These are phyloP conservation scores for Gambusia yucatana DNA, from an alignment of 2,797 vertebrate genomes.

Conservation along the genomic window DNA sequence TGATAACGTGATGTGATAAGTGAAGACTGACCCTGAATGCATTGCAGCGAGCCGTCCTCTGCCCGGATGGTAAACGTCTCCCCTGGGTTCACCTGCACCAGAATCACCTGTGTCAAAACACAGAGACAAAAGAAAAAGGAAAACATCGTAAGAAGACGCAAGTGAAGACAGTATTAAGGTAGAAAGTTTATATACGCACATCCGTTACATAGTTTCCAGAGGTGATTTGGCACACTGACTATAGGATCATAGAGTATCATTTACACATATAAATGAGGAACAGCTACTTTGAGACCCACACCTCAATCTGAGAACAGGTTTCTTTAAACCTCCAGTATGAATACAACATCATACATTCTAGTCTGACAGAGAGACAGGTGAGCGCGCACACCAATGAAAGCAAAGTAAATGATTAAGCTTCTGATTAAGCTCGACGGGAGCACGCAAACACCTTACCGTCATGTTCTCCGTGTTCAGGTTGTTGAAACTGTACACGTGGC, in stretches of 20 bases:
- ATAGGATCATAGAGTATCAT: slow-evolving; percentile 42
- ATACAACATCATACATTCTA: background rate
- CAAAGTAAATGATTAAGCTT: background rate
- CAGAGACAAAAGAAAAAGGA: slow-evolving; percentile 2
- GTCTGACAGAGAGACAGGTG: slow-evolving; percentile 2
- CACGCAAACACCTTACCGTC: slow-evolving; percentile 74
- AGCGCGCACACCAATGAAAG: slow-evolving; percentile 5
- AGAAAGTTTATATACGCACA: slow-evolving; percentile 3
- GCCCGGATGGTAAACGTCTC: slow-evolving; percentile 98
- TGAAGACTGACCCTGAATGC: slow-evolving; percentile 93
- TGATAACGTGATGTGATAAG: slow-evolving; percentile 12
- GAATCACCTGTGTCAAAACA: slow-evolving; percentile 87
- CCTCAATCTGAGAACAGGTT: slow-evolving; percentile 21
- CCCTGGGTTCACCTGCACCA: slow-evolving; percentile 98
- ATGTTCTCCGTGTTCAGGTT: slow-evolving; percentile 76
- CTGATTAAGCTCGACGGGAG: slow-evolving; percentile 27
- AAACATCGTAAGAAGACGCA: background rate
- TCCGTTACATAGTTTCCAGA: slow-evolving; percentile 23
- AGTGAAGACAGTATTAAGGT: background rate
- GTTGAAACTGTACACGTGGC: slow-evolving; percentile 79
- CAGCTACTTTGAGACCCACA: slow-evolving; percentile 35
- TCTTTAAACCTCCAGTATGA: background rate
- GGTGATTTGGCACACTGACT: slow-evolving; percentile 51
- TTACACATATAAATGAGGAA: slow-evolving; percentile 44
- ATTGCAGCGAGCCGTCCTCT: slow-evolving; percentile 97